Evolutionary conservation across 92 coral and sea anemone species (phyloP), one percentile per base, ranked within the genome.

Genomic region (Scolanthus callimorphus): DNA sequence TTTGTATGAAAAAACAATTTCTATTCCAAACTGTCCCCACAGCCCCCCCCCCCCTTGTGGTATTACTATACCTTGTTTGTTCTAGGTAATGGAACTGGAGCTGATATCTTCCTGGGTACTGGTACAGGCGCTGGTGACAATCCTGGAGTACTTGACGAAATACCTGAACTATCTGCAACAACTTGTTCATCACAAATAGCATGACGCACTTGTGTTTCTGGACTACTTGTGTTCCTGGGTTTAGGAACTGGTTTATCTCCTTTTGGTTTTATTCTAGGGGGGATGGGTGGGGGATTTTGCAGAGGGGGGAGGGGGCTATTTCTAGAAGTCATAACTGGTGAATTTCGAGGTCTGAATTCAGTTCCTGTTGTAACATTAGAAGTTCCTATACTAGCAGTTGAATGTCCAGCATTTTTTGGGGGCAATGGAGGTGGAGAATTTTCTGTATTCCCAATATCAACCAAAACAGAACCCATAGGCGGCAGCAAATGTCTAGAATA

Each of bases 261-360:
- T n/a, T n/a, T n/a, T n/a, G n/a, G n/a, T n/a, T 30, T 2, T 1
- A 34, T 61, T 24, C 74, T 23, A 11, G 65, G 60, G 2, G 85
- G 85, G 38, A 78, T 43, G 1, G 73, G 67, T 21, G 85, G 85
- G 13, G 70, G 37, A 8, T 62, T 77, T 37, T 54, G 51, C 52
- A 77, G 55, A 19, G 84, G 84, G 9, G 77, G 78, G 12, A 78
- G 74, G 12, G 55, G 70, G 20, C 59, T 53, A 29, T 48, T 69
- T 13, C 50, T 59, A 27, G 61, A 25, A 50, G 12, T 15, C 4
- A 50, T 6, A 34, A 6, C 43, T 15, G 6, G 43, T 34, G 43
- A 34, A 6, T 6, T 50, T 23, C 22, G 58, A 29, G 13, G 23
- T 15, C 22, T 45, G 13, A 30, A 8, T 28, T 8, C 39, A 0